A percentile compares a stretch with the other conserved stretches of the same genome.
These are phyloP conservation scores for Halictus rubicundus DNA, from an alignment of 1,140 invertebrate species.

Conservation along the genomic window DNA sequence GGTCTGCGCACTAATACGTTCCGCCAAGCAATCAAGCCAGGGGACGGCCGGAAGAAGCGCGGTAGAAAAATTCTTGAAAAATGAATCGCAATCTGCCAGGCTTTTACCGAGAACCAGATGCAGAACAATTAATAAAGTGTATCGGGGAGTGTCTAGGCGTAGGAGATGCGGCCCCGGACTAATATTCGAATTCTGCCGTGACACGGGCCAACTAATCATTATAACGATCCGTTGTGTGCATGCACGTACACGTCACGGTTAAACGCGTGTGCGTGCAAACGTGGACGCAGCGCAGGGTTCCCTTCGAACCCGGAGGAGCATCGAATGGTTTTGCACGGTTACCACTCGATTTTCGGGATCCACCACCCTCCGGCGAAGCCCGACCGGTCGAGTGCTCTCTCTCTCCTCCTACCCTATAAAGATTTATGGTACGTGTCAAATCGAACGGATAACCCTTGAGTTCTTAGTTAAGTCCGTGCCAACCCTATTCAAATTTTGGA, in stretches of 20 bases:
- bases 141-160: conserved; percentile 29
- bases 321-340: conserved; percentile 52
- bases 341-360: conserved; percentile 63
- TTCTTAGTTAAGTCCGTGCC: conserved; percentile 66
- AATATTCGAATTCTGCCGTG: conserved; percentile 73
- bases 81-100: not conserved
- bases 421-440: conserved; percentile 76
- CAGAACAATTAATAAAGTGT: conserved; percentile 49
- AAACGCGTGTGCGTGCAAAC: not conserved
- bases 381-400: conserved; percentile 47
- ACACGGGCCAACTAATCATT: conserved; percentile 73
- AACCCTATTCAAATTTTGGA: not conserved
- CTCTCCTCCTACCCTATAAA: conserved; percentile 59
- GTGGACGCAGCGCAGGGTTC: conserved; percentile 16
- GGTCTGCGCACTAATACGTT: not conserved
- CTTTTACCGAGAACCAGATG: conserved; percentile 13
- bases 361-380: conserved; percentile 60
- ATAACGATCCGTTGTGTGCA: conserved; percentile 59
- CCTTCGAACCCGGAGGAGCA: conserved; percentile 53
- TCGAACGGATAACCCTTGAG: conserved; percentile 73
- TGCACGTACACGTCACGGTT: conserved; percentile 31
- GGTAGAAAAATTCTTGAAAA: not conserved
- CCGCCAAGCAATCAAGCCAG: not conserved
- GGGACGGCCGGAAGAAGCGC: not conserved
- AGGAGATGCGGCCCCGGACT: conserved; percentile 46